Conservation (phyloP, 2,113 vertebrate species). For the Probosciger aterrimus region DNA sequence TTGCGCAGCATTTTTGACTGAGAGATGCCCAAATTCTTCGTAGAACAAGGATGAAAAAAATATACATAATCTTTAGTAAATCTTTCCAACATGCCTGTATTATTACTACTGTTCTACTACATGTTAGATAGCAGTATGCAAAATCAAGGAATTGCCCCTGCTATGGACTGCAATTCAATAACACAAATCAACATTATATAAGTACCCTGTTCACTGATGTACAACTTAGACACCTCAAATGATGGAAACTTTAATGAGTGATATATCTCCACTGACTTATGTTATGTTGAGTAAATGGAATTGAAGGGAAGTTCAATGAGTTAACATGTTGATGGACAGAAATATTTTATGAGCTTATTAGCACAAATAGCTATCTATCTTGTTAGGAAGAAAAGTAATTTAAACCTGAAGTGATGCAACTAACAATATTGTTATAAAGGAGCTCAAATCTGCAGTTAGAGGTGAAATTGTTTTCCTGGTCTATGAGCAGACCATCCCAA, state of each 20-base stretch:
- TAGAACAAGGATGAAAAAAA: not conserved
- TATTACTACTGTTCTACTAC: not conserved
- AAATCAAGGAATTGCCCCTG: not conserved
- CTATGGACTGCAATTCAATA: not conserved
- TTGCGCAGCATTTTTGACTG: not conserved
- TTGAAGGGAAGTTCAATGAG: not conserved
- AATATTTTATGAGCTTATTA: not conserved
- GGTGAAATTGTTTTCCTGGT: not conserved
- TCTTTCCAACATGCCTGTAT: not conserved
- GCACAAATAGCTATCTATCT: not conserved
- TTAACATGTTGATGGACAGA: not conserved
- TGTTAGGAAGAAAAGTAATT: not conserved
- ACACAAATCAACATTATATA: not conserved
- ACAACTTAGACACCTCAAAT: not conserved
- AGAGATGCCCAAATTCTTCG: slow-evolving; percentile 10
- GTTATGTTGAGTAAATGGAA: not conserved
- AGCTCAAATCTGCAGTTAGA: not conserved
- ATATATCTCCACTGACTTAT: not conserved
- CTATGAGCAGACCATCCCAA: not conserved
- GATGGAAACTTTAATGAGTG: not conserved
- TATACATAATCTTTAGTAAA: not conserved
- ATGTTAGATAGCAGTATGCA: not conserved
- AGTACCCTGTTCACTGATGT: not conserved
- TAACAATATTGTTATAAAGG: not conserved
- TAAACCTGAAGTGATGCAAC: not conserved